Base-by-base conservation (phyloP, 2,797 vertebrate genomes). In the Sorex maritimensis region DNA sequence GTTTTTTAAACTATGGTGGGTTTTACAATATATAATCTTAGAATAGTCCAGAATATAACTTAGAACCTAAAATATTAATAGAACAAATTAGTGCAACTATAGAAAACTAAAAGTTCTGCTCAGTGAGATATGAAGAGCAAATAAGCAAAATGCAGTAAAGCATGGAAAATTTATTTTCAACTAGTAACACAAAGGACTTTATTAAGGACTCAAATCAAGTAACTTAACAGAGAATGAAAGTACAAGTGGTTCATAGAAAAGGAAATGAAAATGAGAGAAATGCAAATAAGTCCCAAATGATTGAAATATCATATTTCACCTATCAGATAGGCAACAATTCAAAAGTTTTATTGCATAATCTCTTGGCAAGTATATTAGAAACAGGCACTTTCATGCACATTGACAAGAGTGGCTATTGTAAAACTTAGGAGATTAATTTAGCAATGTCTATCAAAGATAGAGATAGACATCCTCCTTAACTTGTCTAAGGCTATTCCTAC, bases 231-330 rank as follows among this genome's bases (percentile, higher is more conserved):
- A 61, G 58, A 68, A 63, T 5, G n/a, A 34, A 85, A 67, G 69
- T 90, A 91, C 24, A 67, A 92, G 91, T 79, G 90, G n/a, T 61
- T 92, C 61, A 91, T 52, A 90, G 75, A 89, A 94, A 93, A 86
- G 30, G 71, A 81, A 88, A 58, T n/a, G 23, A 90, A 86, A 94
- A 86, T 89, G 55, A 94, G 55, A 83, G 74, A 96, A 81, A 81
- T 30, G 44, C 26, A 95, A 90, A 84, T 84, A 85, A 84, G 44
- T 6, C 83, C 67, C 88, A 74, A 38, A 72, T 0, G 81, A 52
- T 52, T 52, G 49, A 95, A 93, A 63, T 86, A 73, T 58, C 49
- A 73, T 71, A 81, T 96, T 84, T 91, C 52, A 96, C 69, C 81
- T 84, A 88, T 68, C 61, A 90, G 78, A 88, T n/a, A 87, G 65